These are phyloP conservation scores for Lacanobia wlatinum DNA, from an alignment of 2,888 invertebrate species.

Conservation along the genomic window DNA sequence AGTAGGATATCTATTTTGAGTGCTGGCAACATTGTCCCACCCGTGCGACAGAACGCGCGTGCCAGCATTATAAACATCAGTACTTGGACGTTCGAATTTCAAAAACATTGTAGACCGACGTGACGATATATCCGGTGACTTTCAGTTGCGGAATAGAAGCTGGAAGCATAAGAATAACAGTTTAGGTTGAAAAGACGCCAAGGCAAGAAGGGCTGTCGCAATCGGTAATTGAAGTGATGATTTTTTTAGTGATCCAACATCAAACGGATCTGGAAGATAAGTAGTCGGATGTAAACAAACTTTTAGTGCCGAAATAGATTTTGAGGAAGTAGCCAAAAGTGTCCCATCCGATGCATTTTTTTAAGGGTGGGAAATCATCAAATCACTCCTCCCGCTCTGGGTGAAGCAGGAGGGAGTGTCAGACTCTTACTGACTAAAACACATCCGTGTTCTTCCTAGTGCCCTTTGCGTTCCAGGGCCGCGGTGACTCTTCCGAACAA, in stretches of 20 bases:
- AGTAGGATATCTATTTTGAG: constrained; percentile 82
- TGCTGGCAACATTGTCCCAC: constrained; percentile 87
- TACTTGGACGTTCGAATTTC: constrained; percentile 87
- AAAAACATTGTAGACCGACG: constrained; percentile 87
- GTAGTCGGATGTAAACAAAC: constrained; percentile 1
- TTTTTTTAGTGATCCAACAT: constrained; percentile 19
- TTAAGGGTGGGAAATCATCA: too few species aligned
- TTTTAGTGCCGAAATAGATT: not conserved
- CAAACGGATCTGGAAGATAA: constrained; percentile 3
- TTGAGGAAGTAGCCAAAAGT: not conserved
- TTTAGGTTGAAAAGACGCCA: constrained; percentile 54
- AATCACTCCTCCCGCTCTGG: too few species aligned
- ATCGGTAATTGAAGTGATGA: constrained; percentile 17
- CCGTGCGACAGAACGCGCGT: constrained; percentile 87
- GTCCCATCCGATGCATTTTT: not conserved
- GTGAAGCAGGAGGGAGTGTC: too few species aligned
- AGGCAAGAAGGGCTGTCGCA: constrained; percentile 38
- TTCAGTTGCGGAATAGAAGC: constrained; percentile 68
- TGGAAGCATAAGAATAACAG: constrained; percentile 60
- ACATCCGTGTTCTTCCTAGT: too few species aligned
- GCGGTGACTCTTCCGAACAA: too few species aligned
- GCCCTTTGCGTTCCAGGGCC: too few species aligned
- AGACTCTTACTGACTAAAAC: too few species aligned
- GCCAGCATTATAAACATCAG: constrained; percentile 86
- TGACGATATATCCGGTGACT: constrained; percentile 89